These are phyloP conservation scores for Cheilosia vulpina DNA, from an alignment of 2,888 invertebrate genomes.

Conservation along the genomic window DNA sequence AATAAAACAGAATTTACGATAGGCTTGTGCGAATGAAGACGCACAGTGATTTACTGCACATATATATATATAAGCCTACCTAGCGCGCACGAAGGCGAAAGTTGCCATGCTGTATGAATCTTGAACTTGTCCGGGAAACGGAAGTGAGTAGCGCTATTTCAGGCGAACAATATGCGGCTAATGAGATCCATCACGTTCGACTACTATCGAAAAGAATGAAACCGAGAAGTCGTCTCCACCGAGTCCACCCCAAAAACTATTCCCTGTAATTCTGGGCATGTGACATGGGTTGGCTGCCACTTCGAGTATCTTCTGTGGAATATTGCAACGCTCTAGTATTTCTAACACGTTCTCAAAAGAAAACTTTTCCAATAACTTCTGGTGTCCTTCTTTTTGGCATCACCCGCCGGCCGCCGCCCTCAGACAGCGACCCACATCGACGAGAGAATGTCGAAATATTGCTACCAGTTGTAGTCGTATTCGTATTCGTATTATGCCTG, in stretches of 20 bases:
- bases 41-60: conserved; percentile 66
- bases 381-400: conserved; percentile 69
- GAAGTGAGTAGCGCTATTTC: conserved; percentile 45
- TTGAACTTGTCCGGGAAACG: conserved; percentile 63
- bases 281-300: conserved; percentile 24
- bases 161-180: conserved; percentile 61
- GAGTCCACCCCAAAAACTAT: conserved; percentile 9
- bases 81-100: conserved; percentile 24
- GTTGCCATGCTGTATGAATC: conserved; percentile 51
- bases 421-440: conserved; percentile 28
- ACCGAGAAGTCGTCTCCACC: conserved; percentile 8
- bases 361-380: conserved; percentile 75
- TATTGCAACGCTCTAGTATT: conserved; percentile 70
- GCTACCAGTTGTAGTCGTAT: conserved; percentile 18
- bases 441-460: conserved; percentile 61
- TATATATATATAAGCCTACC: not conserved
- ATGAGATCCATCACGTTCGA: conserved; percentile 66
- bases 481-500: not conserved
- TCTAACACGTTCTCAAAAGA: conserved; percentile 74
- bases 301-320: conserved; percentile 19
- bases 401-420: conserved; percentile 4
- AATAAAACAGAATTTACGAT: conserved; percentile 74
- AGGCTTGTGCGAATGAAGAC: conserved; percentile 69
- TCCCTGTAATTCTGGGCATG: conserved; percentile 19
- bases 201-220: conserved; percentile 31